Conservation (phyloP, 2,797 vertebrate genomes). For the Rhodeus uyekii region DNA sequence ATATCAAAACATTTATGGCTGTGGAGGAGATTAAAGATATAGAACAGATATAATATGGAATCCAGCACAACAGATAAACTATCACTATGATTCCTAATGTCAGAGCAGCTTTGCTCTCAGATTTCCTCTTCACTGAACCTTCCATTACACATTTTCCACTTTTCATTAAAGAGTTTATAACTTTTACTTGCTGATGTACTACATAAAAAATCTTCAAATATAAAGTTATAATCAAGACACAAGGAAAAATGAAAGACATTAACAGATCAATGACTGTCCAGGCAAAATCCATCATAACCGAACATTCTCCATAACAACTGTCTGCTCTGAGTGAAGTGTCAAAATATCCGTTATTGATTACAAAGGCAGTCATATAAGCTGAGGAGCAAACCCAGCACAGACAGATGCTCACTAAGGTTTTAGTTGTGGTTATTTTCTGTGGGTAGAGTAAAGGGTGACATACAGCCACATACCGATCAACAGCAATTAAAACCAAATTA, state of each 20-base stretch:
- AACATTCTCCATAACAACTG: not conserved
- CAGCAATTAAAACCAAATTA: not conserved
- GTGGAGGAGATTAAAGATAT: not conserved
- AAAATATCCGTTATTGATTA: not conserved
- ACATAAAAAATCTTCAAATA: conserved; percentile 12
- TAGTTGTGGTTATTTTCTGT: conserved; percentile 18
- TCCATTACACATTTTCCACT: not conserved
- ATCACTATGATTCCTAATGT: conserved; percentile 24
- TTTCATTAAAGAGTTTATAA: not conserved
- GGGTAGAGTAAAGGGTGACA: conserved; percentile 12
- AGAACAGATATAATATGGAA: not conserved
- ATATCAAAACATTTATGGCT: not conserved
- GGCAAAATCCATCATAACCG: not conserved
- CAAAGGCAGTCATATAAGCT: not conserved
- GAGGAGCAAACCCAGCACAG: not conserved
- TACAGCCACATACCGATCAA: not conserved
- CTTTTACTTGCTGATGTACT: conserved; percentile 15
- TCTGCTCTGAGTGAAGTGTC: not conserved
- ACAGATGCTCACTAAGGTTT: not conserved
- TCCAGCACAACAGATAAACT: not conserved
- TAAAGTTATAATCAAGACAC: conserved; percentile 1
- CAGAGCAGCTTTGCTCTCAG: conserved; percentile 14
- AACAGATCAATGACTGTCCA: not conserved
- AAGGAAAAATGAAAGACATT: not conserved
- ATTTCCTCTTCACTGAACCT: not conserved